These are phyloP conservation scores for Panthera leo DNA, from an alignment of 2,113 vertebrate species.

Conservation along the genomic window DNA sequence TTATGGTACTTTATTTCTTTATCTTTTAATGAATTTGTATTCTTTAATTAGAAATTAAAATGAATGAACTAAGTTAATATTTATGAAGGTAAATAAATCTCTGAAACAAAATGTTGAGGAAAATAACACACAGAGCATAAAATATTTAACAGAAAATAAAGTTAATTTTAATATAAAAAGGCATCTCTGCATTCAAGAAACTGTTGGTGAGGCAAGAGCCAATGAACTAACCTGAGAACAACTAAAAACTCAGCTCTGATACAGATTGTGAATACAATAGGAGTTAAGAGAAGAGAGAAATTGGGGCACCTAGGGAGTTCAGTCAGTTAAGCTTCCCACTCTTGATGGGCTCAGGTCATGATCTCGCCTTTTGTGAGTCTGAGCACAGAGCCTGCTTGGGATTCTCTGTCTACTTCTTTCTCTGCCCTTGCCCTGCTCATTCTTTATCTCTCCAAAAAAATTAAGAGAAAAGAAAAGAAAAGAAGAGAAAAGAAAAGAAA, in stretches of 20 bases:
- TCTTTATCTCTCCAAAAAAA: no score
- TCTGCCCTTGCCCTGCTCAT: no score
- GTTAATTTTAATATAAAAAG: constrained; percentile 52
- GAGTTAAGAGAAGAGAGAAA: constrained; percentile 1
- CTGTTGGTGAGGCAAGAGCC: background rate
- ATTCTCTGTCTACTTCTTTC: no score
- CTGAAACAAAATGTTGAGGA: constrained; percentile 9
- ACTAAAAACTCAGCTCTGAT: background rate
- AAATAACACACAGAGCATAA: background rate
- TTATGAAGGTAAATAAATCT: constrained; percentile 23
- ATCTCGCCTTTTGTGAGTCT: no score
- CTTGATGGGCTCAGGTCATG: no score
- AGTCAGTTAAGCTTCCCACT: no score
- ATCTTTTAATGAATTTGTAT: constrained; percentile 47
- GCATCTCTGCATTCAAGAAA: constrained; percentile 22
- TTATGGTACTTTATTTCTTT: background rate
- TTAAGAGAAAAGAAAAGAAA: background rate
- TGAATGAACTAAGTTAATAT: constrained; percentile 28
- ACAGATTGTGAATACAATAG: background rate
- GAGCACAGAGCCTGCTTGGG: no score
- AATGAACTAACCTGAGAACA: background rate
- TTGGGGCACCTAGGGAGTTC: background rate
- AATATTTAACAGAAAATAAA: constrained; percentile 42
- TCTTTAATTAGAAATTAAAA: constrained; percentile 30
- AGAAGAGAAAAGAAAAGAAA: background rate